These are phyloP conservation scores for Oreochromis grahami DNA, from an alignment of 2,797 vertebrate species.

Conservation along the genomic window DNA sequence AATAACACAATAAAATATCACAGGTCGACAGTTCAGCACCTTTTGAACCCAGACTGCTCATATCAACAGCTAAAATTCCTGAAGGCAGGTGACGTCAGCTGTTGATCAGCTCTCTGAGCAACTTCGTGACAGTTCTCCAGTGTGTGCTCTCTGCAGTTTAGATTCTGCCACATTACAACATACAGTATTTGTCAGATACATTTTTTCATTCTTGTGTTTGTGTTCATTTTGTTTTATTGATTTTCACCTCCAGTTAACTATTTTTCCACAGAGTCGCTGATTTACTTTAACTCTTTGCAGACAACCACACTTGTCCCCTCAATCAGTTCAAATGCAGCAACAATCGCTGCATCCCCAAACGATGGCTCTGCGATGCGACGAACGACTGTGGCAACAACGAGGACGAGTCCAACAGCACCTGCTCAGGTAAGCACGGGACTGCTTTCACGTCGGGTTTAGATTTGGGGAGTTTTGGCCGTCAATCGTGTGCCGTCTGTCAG, in stretches of 20 bases:
- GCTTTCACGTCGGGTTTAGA: neutral
- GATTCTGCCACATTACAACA: neutral
- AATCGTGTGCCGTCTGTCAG: neutral
- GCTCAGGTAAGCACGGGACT: constrained; percentile 78
- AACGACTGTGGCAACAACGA: constrained; percentile 91
- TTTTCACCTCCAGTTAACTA: neutral
- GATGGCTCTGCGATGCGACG: constrained; percentile 94
- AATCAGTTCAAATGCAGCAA: constrained; percentile 95
- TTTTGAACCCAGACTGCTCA: neutral
- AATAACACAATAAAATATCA: neutral
- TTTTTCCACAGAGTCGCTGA: neutral
- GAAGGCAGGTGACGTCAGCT: neutral
- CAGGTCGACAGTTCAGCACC: neutral
- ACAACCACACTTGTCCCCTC: constrained; percentile 88
- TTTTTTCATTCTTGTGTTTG: neutral
- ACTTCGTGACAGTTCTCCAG: neutral
- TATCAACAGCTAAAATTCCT: neutral
- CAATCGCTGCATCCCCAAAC: constrained; percentile 95
- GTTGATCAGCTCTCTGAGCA: neutral
- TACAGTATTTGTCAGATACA: neutral
- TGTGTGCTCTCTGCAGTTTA: neutral
- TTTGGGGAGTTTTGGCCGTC: neutral
- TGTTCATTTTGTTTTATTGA: neutral
- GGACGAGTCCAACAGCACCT: constrained; percentile 91
- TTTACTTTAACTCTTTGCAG: constrained; percentile 39